These are phyloP conservation scores for Catocala sponsa DNA, from an alignment of 2,888 invertebrate genomes.

Conservation along the genomic window DNA sequence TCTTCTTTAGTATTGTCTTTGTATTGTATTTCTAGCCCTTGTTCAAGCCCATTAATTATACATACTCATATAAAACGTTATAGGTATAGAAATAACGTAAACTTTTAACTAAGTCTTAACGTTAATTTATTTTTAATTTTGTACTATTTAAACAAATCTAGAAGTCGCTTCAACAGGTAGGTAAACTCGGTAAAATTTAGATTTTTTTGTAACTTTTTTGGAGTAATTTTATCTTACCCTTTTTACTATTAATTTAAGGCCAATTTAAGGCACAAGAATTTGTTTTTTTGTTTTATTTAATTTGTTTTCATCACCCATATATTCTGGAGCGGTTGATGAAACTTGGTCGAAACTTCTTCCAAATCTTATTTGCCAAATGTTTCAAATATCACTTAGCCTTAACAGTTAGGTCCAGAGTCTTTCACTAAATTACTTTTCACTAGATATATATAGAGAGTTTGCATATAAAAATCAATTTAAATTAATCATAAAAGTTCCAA, in stretches of 20 bases:
- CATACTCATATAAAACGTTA: conserved; percentile 83
- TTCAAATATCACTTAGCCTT: conserved; percentile 86
- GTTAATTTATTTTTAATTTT: conserved; percentile 86
- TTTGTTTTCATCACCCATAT: conserved; percentile 78
- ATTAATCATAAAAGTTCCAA: conserved; percentile 85
- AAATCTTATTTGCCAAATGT: conserved; percentile 79
- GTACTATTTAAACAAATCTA: conserved; percentile 87
- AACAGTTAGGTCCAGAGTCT: conserved; percentile 80
- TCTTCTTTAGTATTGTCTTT: conserved; percentile 70
- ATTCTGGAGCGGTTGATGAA: conserved; percentile 81
- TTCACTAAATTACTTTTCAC: conserved; percentile 84
- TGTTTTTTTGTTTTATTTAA: conserved; percentile 66
- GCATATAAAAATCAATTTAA: conserved; percentile 85
- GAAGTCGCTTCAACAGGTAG: conserved; percentile 85
- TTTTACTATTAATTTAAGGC: conserved; percentile 87
- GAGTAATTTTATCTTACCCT: conserved; percentile 83
- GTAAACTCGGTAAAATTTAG: conserved; percentile 84
- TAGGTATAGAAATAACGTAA: conserved; percentile 85
- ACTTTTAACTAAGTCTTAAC: conserved; percentile 85
- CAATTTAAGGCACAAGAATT: conserved; percentile 88
- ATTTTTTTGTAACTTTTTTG: conserved; percentile 75
- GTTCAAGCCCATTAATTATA: conserved; percentile 80
- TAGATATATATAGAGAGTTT: conserved; percentile 85
- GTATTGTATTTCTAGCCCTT: conserved; percentile 72
- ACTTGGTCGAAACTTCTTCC: conserved; percentile 83